phyloP scores from a whole-genome alignment of 2,113 vertebrate genomes.

The Myanophis thanlyinensis region DNA sequence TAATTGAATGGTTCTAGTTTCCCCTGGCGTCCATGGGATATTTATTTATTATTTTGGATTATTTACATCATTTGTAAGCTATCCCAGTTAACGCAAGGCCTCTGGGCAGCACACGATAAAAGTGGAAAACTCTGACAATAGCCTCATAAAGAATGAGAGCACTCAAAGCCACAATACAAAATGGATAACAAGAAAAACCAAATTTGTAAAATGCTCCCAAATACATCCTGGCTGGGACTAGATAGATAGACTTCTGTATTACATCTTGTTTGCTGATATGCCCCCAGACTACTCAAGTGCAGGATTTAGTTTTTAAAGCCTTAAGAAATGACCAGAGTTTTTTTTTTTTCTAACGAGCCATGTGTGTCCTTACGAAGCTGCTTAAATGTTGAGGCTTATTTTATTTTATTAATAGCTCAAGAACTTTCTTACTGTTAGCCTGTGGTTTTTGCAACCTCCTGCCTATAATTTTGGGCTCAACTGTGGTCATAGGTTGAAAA shows the following conservation, averaged over 20 bases:
- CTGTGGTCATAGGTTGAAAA: too few species aligned
- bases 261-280: background rate
- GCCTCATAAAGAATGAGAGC: background rate
- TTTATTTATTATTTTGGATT: background rate
- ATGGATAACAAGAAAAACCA: background rate
- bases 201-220: background rate
- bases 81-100: background rate
- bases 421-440: background rate
- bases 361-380: background rate
- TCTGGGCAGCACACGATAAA: background rate
- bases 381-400: background rate
- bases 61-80: background rate
- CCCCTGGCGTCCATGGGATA: accelerated
- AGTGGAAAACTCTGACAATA: background rate
- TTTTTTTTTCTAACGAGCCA: background rate
- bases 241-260: background rate
- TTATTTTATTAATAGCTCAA: background rate
- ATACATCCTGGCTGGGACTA: background rate
- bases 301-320: background rate
- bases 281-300: background rate
- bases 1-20: accelerated
- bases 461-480: background rate
- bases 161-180: background rate
- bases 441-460: background rate
- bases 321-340: background rate